Base-by-base conservation (phyloP, 2,888 invertebrate genomes). In the Meloe dianella region DNA sequence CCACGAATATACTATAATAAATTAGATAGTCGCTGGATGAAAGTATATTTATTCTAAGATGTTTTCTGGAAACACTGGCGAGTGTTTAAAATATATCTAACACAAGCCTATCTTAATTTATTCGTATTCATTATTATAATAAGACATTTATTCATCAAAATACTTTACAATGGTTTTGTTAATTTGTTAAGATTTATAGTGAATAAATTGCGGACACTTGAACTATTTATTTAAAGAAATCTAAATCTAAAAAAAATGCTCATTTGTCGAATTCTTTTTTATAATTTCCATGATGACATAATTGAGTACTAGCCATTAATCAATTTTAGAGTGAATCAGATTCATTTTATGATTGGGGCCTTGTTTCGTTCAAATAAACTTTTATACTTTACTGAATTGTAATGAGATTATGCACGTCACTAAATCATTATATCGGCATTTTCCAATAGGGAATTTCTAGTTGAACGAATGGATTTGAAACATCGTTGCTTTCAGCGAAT, bases 41-140 rank as follows among this genome's bases (percentile, higher is more conserved):
- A 54, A 54, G 54, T 54, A 54, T 24, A 54, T 54, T 54, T 54
- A 54, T 12, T 54, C 5, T 10, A 54, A 54, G 54, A 54, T 54
- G 14, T 12, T 54, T 12, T 54, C 24, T 24, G 24, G 24, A 54
- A 54, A 24, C 54, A 14, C 24, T 10, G 14, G 54, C 54, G 54
- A 24, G 54, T 24, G 3, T 20, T 24, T 54, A 54, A 54, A 54
- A 54, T 54, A n/a, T 27, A 27, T 27, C 24, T 24, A 54, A 54
- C 54, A 54, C 24, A 24, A 54, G 24, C 24, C 54, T 54, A 24
- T 22, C 54, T 54, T 24, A 54, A 54, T 54, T 54, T 54, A 24
- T 4, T 1, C 12, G 7, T 9, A n/a, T 14, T 54, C 54, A 54
- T 54, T 51, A 51, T 51, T 54, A 24, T 24, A 12, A 0, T 54